Evolutionary conservation across 2,113 vertebrate genomes (phyloP), one percentile per base, ranked within the genome.

Genomic region (Centrocercus urophasianus): DNA sequence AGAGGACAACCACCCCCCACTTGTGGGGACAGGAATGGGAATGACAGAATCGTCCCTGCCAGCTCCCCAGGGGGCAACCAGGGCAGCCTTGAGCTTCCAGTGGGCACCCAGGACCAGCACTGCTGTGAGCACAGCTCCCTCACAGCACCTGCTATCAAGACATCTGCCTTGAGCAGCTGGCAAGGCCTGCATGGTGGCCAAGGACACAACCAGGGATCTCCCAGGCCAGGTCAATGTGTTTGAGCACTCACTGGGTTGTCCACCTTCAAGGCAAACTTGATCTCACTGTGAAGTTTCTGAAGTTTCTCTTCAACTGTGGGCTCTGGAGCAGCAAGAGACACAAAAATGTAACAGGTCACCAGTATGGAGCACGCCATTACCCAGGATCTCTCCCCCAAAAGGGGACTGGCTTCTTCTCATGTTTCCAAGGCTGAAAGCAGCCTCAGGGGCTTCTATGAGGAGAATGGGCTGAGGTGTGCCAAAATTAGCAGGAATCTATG

Each of bases 241-340:
- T 0, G 0, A 19, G 7, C 15, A 96, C 99, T 98, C 94, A 99
- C 99, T 61, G 99, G 99, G 93, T 98, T 99, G 97, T 99, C 99
- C 16, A 99, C 99, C 95, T 99, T 99, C 70, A 99, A 98, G 42
- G 99, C 98, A 96, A 99, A 99, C 96, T 99, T 99, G 93, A 99
- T 98, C 90, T 99, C 99, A 1, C 98, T 99, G 97, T 99, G 99
- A 30, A 99, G 98, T 79, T 99, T 99, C 97, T 99, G 99, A 4
- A 99, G 98, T 72, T 98, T 98, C 97, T 99, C 99, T 54, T 99
- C 99, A 13, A 99, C 98, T 0, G 98, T 99, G 30, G 98, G 98
- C 67, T 99, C 99, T 99, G 95, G 43, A 86, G 47, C n/a, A 90
- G 38, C 27, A 59, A 86, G 50, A 89, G 64, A 38, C 16, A 66